These are phyloP conservation scores for Anthopleura xanthogrammica DNA, from an alignment of 92 coral and sea anemone species.

Conservation along the genomic window DNA sequence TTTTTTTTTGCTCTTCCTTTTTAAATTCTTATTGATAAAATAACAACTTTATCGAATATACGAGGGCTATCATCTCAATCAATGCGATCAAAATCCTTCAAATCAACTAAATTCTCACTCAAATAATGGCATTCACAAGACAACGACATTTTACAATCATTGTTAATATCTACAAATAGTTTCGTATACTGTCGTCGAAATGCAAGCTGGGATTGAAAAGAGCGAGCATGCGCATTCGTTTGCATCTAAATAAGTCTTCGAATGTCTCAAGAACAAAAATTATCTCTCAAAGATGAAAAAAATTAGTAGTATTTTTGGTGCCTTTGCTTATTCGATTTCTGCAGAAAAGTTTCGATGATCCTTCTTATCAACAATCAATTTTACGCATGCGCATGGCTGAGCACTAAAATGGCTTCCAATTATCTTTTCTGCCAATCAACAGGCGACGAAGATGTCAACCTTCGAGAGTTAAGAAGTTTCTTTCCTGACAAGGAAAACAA, in stretches of 20 bases:
- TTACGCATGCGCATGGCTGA: conserved; percentile 45
- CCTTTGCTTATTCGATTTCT: conserved; percentile 12
- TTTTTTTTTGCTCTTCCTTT: not conserved
- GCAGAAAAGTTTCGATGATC: conserved; percentile 62
- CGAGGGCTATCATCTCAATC: conserved; percentile 18
- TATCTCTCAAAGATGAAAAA: not conserved
- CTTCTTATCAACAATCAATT: conserved; percentile 71
- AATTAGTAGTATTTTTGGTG: not conserved
- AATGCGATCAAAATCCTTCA: not conserved
- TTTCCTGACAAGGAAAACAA: conserved; percentile 56
- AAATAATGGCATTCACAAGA: not conserved
- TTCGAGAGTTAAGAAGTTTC: conserved; percentile 71
- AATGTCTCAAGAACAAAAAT: not conserved
- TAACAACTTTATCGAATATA: too few relatives aligned
- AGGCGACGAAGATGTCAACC: conserved; percentile 67
- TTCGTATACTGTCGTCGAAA: conserved; percentile 51
- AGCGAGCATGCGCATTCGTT: conserved; percentile 28
- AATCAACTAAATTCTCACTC: not conserved
- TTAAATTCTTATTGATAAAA: not conserved
- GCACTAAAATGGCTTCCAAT: conserved; percentile 56
- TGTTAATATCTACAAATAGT: conserved; percentile 26
- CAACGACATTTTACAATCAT: conserved; percentile 18
- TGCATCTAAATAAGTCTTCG: not conserved
- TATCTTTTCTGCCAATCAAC: conserved; percentile 65
- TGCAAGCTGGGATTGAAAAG: conserved; percentile 12